phyloP scores from a whole-genome alignment of 2,888 invertebrate species.

The Antheraea assamensis region DNA sequence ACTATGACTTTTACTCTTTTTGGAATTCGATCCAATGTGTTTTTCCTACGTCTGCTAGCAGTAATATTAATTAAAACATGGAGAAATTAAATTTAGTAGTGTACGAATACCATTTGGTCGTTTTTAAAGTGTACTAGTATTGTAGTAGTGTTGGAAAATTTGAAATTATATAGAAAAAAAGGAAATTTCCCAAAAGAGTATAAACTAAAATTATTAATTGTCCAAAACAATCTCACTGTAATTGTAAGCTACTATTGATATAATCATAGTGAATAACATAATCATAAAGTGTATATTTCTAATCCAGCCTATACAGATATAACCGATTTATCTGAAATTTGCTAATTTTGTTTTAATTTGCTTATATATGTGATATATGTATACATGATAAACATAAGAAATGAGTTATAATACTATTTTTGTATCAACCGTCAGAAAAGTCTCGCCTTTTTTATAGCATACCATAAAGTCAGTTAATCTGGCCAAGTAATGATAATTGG shows the following conservation, averaged over 20 bases:
- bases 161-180: neutral
- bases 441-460: neutral
- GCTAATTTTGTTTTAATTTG: too few species aligned
- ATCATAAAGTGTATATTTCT: too few species aligned
- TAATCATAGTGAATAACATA: too few species aligned
- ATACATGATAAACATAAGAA: neutral
- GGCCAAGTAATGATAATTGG: slow-evolving; percentile 28
- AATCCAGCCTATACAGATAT: too few species aligned
- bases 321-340: too few species aligned
- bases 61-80: neutral
- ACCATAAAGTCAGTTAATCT: slow-evolving; percentile 46
- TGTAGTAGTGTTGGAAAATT: neutral
- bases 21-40: neutral
- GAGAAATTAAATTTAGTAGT: neutral
- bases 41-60: neutral
- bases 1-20: neutral
- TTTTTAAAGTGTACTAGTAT: neutral
- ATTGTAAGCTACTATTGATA: too few species aligned
- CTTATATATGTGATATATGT: too few species aligned
- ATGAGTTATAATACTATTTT: neutral
- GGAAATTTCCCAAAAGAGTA: neutral
- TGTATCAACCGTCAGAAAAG: neutral
- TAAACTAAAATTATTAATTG: neutral
- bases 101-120: neutral
- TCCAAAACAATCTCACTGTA: too few species aligned